These are phyloP conservation scores for Pseudococcus viburni DNA, from an alignment of 2,888 invertebrate species.

Conservation along the genomic window DNA sequence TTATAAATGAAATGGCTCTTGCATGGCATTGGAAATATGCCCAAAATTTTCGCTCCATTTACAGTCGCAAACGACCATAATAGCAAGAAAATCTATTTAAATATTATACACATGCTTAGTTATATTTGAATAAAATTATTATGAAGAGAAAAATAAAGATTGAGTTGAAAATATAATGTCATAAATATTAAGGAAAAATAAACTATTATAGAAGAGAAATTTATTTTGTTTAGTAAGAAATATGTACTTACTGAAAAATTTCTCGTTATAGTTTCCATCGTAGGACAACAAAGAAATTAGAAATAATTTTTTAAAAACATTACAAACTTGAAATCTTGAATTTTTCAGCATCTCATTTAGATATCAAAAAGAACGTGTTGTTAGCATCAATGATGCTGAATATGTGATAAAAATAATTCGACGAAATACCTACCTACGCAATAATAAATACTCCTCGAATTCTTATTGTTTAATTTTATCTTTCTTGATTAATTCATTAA, in stretches of 20 bases:
- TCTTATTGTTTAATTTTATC: not conserved
- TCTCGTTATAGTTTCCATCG: not conserved
- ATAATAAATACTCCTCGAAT: not conserved
- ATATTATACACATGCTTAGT: not conserved
- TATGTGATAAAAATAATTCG: not conserved
- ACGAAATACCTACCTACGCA: too few species aligned
- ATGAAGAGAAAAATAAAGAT: not conserved
- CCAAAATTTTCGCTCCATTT: slow-evolving; percentile 48
- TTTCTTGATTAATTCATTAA: not conserved
- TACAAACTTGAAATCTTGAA: too few species aligned
- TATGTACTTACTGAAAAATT: not conserved
- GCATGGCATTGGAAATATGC: slow-evolving; percentile 47
- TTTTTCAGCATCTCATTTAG: too few species aligned
- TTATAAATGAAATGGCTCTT: slow-evolving; percentile 53
- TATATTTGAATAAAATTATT: slow-evolving; percentile 14
- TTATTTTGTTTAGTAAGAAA: not conserved
- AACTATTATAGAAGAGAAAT: not conserved
- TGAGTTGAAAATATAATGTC: too few species aligned
- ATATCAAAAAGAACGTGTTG: too few species aligned
- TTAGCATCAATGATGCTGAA: too few species aligned
- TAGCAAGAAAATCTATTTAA: slow-evolving; percentile 4
- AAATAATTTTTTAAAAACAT: too few species aligned
- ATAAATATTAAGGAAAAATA: not conserved
- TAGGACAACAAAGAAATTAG: too few species aligned
- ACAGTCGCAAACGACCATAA: not conserved